These are phyloP conservation scores for Pelagia noctiluca DNA, from an alignment of 30 jellyfish, hydroid and myxozoan species.

Conservation along the genomic window DNA sequence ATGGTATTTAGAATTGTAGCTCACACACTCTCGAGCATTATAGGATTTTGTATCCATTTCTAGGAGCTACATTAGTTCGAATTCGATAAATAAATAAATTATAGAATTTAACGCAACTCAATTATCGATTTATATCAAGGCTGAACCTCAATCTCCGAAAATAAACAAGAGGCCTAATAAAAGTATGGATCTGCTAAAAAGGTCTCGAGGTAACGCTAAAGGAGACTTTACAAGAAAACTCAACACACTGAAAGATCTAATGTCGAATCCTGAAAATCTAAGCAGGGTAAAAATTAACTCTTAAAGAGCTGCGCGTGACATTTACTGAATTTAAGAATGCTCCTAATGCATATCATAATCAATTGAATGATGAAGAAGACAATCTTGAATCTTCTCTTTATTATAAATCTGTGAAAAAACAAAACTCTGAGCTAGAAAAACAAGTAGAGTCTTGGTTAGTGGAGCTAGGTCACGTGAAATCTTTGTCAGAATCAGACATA, in stretches of 20 bases:
- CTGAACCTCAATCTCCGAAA: no score
- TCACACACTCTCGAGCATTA: no score
- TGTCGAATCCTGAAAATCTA: neutral
- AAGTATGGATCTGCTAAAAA: no score
- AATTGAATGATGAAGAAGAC: neutral
- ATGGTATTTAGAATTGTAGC: no score
- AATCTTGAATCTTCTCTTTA: neutral
- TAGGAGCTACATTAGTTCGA: no score
- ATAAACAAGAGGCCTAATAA: no score
- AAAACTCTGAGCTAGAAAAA: neutral
- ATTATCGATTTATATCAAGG: no score
- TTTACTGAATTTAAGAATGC: conserved; percentile 3
- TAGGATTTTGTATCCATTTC: no score
- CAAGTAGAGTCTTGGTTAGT: neutral
- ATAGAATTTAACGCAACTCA: no score
- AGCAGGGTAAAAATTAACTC: neutral
- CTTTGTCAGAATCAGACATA: neutral
- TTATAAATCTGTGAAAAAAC: neutral
- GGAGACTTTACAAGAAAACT: conserved; percentile 5
- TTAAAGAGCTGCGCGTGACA: neutral
- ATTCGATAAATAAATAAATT: no score
- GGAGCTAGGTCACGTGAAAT: neutral
- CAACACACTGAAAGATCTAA: neutral
- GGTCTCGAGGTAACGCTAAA: conserved; percentile 12
- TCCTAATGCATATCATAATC: neutral